Evolutionary conservation across 2,113 vertebrate genomes (phyloP).

Genomic region (Zapornia atra): DNA sequence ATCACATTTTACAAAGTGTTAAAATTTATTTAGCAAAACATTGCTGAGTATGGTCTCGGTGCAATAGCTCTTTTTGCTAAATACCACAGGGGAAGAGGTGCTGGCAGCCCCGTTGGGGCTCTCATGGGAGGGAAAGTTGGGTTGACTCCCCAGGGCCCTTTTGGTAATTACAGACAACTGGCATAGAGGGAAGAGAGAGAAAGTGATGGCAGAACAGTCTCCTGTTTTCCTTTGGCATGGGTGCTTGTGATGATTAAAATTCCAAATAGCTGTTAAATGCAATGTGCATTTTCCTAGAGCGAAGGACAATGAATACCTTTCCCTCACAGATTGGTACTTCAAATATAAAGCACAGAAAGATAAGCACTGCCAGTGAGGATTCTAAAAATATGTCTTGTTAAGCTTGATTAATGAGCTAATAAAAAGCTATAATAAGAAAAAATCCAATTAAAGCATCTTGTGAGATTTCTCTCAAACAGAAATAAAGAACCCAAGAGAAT

Average conservation of each 20-base stretch:
- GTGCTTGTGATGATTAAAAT: neutral
- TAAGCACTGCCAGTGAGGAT: constrained; percentile 5
- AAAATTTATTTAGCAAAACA: neutral
- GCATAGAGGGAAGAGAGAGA: neutral
- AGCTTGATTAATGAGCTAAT: constrained; percentile 61
- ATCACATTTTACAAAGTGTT: neutral
- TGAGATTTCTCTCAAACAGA: constrained; percentile 34
- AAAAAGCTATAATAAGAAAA: constrained; percentile 52
- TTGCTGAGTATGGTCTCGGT: neutral
- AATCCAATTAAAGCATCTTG: constrained; percentile 52
- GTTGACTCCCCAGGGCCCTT: neutral
- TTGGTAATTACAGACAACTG: neutral
- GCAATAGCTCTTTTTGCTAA: neutral
- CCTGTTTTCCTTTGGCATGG: neutral
- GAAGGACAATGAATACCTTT: neutral
- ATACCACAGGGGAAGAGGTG: neutral
- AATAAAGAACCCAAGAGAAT: constrained; percentile 39
- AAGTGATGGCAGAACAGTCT: neutral
- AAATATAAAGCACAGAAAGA: constrained; percentile 38
- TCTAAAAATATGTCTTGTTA: constrained; percentile 56
- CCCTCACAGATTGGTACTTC: neutral
- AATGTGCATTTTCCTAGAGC: neutral
- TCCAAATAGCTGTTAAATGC: neutral
- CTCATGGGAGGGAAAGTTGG: neutral
- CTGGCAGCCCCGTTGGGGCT: neutral